Evolutionary conservation across 2,113 vertebrate genomes (phyloP).

Genomic region (Apeltes quadracus): DNA sequence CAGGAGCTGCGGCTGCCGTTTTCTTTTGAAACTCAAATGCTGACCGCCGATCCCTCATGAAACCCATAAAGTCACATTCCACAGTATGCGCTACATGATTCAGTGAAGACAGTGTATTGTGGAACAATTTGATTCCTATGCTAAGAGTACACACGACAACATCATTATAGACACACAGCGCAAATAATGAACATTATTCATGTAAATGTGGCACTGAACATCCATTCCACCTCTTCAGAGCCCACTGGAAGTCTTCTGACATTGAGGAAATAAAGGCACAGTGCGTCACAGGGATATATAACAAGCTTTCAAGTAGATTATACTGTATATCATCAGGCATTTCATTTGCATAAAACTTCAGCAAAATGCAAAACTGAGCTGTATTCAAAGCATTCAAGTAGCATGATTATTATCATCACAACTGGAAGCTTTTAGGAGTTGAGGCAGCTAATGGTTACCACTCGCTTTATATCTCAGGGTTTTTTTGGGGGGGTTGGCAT

Average conservation of each 20-base stretch:
- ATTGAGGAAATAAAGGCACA: constrained; percentile 8
- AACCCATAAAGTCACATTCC: constrained; percentile 22
- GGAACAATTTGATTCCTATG: constrained; percentile 20
- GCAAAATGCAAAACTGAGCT: constrained; percentile 49
- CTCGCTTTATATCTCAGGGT: not conserved
- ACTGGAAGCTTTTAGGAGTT: constrained; percentile 26
- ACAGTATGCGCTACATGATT: constrained; percentile 11
- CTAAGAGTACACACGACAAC: not conserved
- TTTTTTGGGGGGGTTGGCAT: not conserved
- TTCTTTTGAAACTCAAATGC: constrained; percentile 71
- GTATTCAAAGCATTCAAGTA: constrained; percentile 36
- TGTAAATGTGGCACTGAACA: constrained; percentile 11
- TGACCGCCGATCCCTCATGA: constrained; percentile 63
- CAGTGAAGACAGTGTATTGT: constrained; percentile 14
- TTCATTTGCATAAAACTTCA: constrained; percentile 57
- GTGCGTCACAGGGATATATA: constrained; percentile 16
- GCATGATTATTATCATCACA: constrained; percentile 17
- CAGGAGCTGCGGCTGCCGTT: constrained; percentile 68
- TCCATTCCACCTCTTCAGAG: constrained; percentile 7
- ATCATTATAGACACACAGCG: not conserved
- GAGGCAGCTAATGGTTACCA: constrained; percentile 16
- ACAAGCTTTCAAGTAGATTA: constrained; percentile 21
- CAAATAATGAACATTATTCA: constrained; percentile 23
- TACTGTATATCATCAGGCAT: constrained; percentile 21
- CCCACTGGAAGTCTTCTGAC: constrained; percentile 18